phyloP scores from a whole-genome alignment of 2,888 invertebrate genomes.

The Drosophila pseudotalamancana region DNA sequence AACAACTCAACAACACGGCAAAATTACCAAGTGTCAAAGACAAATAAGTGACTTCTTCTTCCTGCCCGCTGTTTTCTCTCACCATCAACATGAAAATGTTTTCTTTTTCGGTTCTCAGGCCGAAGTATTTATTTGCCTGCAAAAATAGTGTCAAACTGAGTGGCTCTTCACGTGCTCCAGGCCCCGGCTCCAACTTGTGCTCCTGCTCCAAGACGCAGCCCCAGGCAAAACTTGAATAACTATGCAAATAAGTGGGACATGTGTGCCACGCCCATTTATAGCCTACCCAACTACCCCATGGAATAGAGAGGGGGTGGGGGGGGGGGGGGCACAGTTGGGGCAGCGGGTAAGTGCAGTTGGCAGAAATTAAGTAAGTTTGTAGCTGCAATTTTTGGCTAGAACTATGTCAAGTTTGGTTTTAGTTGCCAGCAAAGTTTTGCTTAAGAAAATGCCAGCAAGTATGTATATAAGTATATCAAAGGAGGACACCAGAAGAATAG shows the following conservation, averaged over 20 bases:
- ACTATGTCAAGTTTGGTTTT: conserved; percentile 80
- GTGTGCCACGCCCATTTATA: conserved; percentile 46
- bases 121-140: conserved; percentile 68
- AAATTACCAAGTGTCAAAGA: conserved; percentile 79
- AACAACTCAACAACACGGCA: conserved; percentile 42
- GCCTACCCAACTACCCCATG: neutral
- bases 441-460: conserved; percentile 68
- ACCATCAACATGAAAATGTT: neutral
- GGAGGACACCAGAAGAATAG: conserved; percentile 4
- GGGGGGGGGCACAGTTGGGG: conserved; percentile 63
- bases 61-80: neutral
- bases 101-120: conserved; percentile 11
- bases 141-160: conserved; percentile 73
- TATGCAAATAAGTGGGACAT: conserved; percentile 73
- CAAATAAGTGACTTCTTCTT: conserved; percentile 52
- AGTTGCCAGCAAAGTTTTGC: conserved; percentile 76
- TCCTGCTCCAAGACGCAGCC: conserved; percentile 8
- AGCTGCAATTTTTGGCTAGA: conserved; percentile 78
- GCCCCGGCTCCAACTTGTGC: too few relatives aligned
- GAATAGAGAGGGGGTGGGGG: too few relatives aligned
- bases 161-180: conserved; percentile 61
- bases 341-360: conserved; percentile 72
- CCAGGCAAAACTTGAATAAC: conserved; percentile 69
- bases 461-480: conserved; percentile 73
- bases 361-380: conserved; percentile 78